Base-by-base conservation (phyloP, 2,113 vertebrate genomes). In the Megaceryle maxima region DNA sequence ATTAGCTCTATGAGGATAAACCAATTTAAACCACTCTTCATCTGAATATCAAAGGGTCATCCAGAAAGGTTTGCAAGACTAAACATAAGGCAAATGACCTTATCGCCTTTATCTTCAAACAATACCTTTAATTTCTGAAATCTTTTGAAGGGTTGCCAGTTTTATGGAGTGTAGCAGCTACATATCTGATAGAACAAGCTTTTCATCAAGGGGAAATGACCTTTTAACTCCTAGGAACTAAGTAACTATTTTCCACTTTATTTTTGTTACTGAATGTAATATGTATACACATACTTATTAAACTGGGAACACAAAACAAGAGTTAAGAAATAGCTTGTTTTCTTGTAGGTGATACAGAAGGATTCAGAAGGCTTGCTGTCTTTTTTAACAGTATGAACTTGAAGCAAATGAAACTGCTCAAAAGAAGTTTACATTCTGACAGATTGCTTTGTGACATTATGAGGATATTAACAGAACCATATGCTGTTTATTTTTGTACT, bases 101-200 rank as follows among this genome's bases (percentile, higher is more conserved):
- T 82, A 81, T 81, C 5, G 14, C 69, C 97, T 97, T 96, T 92
- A 96, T 97, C 96, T 97, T 97, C 96, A 97, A 96, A 97, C 91
- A 96, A 79, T 75, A 74, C 26, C 73, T 93, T 87, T 94, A 90
- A 91, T 97, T 97, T 97, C 89, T 73, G 48, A 96, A 96, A 50
- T 25, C 66, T 95, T 98, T 97, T 97, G 95, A 97, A 97, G 85
- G 66, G 63, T 84, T 96, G 83, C 80, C 92, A 92, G 82, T 93
- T 96, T 96, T 96, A 64, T 56, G 91, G 85, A 96, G 72, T 64
- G 43, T 59, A 88, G 85, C 53, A 82, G 76, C 44, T 57, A 87
- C 68, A 96, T 93, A 95, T 95, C 88, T 86, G 95, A 92, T 84
- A 89, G 66, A 89, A 96, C 94, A 94, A 75, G 78, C 60, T 90